Evolutionary conservation across 2,113 vertebrate genomes (phyloP).

Genomic region (Syrrhaptes paradoxus): DNA sequence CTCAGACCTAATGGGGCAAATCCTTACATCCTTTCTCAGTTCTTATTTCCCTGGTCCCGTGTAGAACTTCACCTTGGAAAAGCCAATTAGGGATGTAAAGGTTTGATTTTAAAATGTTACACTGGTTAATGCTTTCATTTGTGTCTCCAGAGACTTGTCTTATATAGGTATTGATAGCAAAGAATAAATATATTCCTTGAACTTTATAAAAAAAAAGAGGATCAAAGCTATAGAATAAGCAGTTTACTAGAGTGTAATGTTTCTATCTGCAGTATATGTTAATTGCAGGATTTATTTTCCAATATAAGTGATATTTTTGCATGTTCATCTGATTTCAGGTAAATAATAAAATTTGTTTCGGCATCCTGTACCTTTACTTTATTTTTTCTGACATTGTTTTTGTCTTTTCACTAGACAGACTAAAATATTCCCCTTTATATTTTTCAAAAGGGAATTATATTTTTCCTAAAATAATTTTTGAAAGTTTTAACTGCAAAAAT

Average conservation of each 20-base stretch:
- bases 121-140: not conserved
- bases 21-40: not conserved
- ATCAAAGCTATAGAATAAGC: not conserved
- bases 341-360: not conserved
- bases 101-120: not conserved
- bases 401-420: not conserved
- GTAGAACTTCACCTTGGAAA: not conserved
- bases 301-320: not conserved
- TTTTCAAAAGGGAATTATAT: not conserved
- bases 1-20: not conserved
- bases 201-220: not conserved
- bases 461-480: not conserved
- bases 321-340: not conserved
- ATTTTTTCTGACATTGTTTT: not conserved
- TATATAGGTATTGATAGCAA: not conserved
- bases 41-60: not conserved
- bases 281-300: not conserved
- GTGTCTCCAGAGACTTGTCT: not conserved
- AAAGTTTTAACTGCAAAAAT: not conserved
- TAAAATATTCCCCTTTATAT: not conserved
- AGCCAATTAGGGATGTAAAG: not conserved
- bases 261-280: not conserved
- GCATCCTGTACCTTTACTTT: not conserved
- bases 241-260: not conserved
- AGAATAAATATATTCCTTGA: accelerated